phyloP scores from a whole-genome alignment of 2,797 vertebrate species.

The Hippopotamyrus pictus region DNA sequence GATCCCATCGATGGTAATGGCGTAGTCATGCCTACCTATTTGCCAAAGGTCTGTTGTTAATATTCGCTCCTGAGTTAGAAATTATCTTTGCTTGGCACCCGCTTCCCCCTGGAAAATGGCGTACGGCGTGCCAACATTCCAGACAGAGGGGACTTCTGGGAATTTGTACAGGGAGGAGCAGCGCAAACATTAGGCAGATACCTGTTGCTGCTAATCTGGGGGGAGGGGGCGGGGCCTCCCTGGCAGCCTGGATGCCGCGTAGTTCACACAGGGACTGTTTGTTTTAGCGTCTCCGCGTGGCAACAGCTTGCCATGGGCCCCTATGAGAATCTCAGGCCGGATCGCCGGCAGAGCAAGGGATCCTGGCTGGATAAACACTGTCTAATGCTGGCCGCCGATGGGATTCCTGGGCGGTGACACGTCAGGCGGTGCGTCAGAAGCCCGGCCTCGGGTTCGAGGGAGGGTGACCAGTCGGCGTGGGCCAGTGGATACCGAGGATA shows the following conservation, averaged over 20 bases:
- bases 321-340: slow-evolving; percentile 37
- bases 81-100: background rate
- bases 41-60: background rate
- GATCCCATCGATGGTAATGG: background rate
- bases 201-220: slow-evolving; percentile 27
- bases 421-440: background rate
- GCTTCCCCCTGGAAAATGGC: background rate
- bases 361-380: slow-evolving; percentile 28
- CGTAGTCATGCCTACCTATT: background rate
- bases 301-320: slow-evolving; percentile 46
- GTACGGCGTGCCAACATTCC: background rate
- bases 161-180: background rate
- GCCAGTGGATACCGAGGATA: background rate
- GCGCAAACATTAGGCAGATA: slow-evolving; percentile 22
- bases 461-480: background rate
- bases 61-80: too few species aligned
- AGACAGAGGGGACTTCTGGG: background rate
- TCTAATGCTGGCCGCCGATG: background rate
- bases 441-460: background rate
- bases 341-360: slow-evolving; percentile 27
- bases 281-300: slow-evolving; percentile 47
- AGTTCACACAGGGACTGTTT: slow-evolving; percentile 46
- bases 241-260: slow-evolving; percentile 19
- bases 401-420: background rate
- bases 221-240: slow-evolving; percentile 9